Conservation (phyloP, 2,113 vertebrate genomes). For the Alligator mississippiensis region DNA sequence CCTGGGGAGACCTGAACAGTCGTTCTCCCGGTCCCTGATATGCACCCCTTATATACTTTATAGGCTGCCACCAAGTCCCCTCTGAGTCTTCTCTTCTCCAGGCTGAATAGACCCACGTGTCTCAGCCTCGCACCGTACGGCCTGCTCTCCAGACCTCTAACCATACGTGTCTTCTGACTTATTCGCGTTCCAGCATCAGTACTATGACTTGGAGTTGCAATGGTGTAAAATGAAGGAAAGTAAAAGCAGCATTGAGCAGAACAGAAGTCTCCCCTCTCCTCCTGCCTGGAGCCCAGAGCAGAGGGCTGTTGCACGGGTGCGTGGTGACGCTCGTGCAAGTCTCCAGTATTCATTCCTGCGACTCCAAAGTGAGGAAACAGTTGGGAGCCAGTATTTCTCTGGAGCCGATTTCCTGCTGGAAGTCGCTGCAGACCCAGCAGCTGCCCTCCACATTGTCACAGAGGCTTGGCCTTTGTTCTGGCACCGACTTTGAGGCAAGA, state of each 20-base stretch:
- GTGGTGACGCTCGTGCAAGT: not conserved
- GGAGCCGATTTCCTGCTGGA: not conserved
- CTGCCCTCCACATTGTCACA: not conserved
- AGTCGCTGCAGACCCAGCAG: not conserved
- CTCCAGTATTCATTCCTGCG: not conserved
- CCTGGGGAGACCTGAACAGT: too few relatives aligned
- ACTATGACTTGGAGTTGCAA: fast-evolving
- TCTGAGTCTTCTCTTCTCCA: too few relatives aligned
- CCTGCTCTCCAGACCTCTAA: not conserved
- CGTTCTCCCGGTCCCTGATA: too few relatives aligned
- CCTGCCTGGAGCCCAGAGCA: not conserved
- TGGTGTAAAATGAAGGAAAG: not conserved
- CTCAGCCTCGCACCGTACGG: too few relatives aligned
- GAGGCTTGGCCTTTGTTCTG: not conserved
- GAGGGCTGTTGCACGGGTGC: not conserved
- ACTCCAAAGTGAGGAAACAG: not conserved
- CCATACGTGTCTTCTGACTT: not conserved
- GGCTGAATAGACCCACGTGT: too few relatives aligned
- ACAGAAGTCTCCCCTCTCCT: fast-evolving
- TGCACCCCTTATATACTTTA: too few relatives aligned
- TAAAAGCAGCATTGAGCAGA: fast-evolving
- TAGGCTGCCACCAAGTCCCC: too few relatives aligned
- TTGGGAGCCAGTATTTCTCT: not conserved
- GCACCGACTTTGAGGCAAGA: fast-evolving
- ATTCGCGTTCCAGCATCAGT: fast-evolving